Conservation (phyloP, 2,113 vertebrate species). For the Bolborhynchus lineola region DNA sequence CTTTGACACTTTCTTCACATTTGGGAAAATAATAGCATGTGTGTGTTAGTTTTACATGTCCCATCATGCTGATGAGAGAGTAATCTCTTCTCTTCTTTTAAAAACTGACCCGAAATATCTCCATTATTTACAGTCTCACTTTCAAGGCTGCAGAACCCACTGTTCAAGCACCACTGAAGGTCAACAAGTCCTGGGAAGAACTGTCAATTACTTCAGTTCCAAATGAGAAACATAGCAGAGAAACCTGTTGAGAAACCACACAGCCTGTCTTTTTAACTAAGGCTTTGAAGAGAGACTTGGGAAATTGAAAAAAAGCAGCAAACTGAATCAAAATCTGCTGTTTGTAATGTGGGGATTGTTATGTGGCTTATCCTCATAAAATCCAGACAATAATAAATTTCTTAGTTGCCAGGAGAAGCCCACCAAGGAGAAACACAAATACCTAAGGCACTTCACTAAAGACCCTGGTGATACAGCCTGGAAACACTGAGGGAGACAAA, state of each 20-base stretch:
- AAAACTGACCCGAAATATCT: background rate
- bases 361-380: background rate
- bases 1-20: background rate
- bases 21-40: background rate
- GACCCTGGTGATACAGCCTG: background rate
- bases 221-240: background rate
- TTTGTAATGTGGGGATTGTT: background rate
- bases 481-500: background rate
- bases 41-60: background rate
- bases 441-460: background rate
- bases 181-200: background rate
- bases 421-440: background rate
- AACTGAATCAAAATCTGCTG: background rate
- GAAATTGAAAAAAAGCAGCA: background rate
- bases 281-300: background rate
- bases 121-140: background rate
- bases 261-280: background rate
- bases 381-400: background rate
- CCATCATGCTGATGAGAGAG: background rate
- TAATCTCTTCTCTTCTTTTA: background rate
- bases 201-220: background rate
- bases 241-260: background rate
- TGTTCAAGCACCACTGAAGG: background rate
- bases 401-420: background rate
- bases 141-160: background rate